A percentile compares a stretch with the other conserved stretches of the same genome.
Evolutionary conservation across 2,797 vertebrate genomes (phyloP).

Genomic region (Delichon dasypus): DNA sequence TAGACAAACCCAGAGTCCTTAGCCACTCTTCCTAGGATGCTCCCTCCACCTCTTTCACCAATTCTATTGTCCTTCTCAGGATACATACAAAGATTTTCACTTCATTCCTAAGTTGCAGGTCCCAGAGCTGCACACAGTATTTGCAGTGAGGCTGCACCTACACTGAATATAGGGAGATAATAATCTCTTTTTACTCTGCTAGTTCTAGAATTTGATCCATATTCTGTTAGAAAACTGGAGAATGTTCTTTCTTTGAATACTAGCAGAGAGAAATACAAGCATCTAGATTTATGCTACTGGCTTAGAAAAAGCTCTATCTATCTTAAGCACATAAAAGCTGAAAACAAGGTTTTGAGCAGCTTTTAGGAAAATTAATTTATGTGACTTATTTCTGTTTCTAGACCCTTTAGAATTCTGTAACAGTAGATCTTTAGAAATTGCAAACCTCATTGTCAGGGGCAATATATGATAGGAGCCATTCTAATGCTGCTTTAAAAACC

Average conservation of each 20-base stretch:
- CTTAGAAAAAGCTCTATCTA: neutral
- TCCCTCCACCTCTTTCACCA: neutral
- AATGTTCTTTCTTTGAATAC: neutral
- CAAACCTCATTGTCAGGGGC: neutral
- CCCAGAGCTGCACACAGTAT: neutral
- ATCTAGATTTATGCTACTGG: neutral
- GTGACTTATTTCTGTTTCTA: neutral
- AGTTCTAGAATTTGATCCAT: neutral
- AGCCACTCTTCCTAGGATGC: rapidly evolving
- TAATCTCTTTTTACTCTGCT: neutral
- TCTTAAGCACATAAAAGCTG: neutral
- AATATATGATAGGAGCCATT: neutral
- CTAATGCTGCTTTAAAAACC: neutral
- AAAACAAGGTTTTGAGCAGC: neutral
- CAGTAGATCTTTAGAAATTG: neutral
- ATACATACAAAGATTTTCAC: neutral
- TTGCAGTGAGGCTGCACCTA: rapidly evolving
- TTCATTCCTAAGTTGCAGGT: neutral
- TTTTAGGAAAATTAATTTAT: neutral
- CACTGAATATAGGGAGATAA: rapidly evolving
- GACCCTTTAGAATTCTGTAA: neutral
- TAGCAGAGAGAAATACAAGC: neutral
- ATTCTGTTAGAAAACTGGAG: neutral
- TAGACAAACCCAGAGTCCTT: neutral
- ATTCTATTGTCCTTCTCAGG: neutral